Base-by-base conservation (phyloP, 2,113 vertebrate species). In the Percopsis transmontana region DNA sequence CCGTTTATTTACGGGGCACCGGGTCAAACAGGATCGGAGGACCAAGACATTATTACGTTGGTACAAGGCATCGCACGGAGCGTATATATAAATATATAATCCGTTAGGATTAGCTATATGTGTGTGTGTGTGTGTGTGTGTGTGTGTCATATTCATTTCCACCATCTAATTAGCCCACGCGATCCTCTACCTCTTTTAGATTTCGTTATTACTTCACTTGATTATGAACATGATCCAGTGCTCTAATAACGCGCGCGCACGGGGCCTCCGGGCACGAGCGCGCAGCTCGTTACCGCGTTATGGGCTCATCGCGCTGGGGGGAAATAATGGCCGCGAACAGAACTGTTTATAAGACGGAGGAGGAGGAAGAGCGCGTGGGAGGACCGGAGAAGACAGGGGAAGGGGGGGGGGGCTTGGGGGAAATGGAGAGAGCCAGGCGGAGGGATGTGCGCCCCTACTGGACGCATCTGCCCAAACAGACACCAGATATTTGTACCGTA, bases 361-460 rank as follows among this genome's bases (percentile, higher is more conserved):
- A 18, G 6, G 53, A 20, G 42, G 16, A 16, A 20, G 18, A 13
- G 21, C 19, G 58, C 41, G 14, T 45, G 74, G 58, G 62, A 55
- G 58, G 33, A 69, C 76, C 74, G 75, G 74, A 44, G 33, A 39
- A 52, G 48, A 41, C 27, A 67, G 45, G 54, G 40, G 38, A n/a
- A 15, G 15, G 56, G 9, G 20, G 23, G 18, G 40, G 19, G 38
- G 21, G 39, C 20, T 2, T 33, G 47, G 18, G 19, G 23, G 50
- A 3, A 0, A 19, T 19, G 40, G 27, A 11, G 53, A 39, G 9
- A 45, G 14, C 68, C 52, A 54, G 41, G n/a, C 15, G 62, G 64
- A 33, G 11, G 63, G 44, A 47, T 15, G 52, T 74, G 87, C 84
- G 85, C 87, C 83, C 66, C 74, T 18, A 41, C 8, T 67, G 88